phyloP scores from a whole-genome alignment of 2,888 invertebrate genomes.

The Cheilosia impressa region DNA sequence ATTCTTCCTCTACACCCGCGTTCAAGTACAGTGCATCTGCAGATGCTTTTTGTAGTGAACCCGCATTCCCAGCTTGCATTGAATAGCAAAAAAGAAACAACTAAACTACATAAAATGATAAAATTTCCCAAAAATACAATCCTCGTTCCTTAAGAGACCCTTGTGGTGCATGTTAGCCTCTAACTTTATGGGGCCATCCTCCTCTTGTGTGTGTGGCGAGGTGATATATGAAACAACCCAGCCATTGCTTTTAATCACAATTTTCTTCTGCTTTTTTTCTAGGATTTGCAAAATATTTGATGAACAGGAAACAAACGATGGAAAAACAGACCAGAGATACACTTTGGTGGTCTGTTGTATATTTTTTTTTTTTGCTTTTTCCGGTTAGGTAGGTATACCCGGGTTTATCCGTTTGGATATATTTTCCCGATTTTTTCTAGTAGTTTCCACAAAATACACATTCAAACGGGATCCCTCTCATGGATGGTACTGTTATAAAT shows the following conservation, averaged over 20 bases:
- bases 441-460: too few species aligned
- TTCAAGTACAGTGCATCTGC: too few species aligned
- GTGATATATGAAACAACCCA: slow-evolving; percentile 15
- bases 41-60: too few species aligned
- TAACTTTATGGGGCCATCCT: neutral
- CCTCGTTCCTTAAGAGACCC: neutral
- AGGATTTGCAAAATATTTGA: slow-evolving; percentile 23
- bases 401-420: too few species aligned
- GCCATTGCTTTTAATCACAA: slow-evolving; percentile 55
- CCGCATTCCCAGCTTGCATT: too few species aligned
- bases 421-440: too few species aligned
- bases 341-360: neutral
- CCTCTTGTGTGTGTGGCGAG: neutral
- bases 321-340: slow-evolving; percentile 6
- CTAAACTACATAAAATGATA: neutral
- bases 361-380: neutral
- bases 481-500: too few species aligned
- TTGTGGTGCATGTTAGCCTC: neutral
- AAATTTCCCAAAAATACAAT: too few species aligned
- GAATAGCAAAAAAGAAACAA: too few species aligned
- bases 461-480: too few species aligned
- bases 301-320: slow-evolving; percentile 22
- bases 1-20: too few species aligned
- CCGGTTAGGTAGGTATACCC: too few species aligned
- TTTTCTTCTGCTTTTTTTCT: slow-evolving; percentile 15